phyloP scores from a whole-genome alignment of 2,113 vertebrate genomes.

The Bothrops jararaca region DNA sequence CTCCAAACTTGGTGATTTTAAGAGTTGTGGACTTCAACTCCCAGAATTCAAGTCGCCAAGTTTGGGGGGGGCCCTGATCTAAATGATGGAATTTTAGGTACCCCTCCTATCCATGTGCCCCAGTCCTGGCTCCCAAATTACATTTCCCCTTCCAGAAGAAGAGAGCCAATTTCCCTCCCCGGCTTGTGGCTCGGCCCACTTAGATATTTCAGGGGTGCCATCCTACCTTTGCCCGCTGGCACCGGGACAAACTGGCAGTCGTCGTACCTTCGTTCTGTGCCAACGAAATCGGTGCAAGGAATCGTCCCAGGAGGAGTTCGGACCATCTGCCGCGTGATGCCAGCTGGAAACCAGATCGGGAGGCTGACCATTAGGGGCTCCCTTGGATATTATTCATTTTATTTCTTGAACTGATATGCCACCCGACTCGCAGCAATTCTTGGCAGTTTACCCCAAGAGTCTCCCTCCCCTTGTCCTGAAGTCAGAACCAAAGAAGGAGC shows the following conservation, averaged over 20 bases:
- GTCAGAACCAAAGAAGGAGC: too few species aligned
- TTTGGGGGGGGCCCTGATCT: not conserved
- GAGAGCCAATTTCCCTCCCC: not conserved
- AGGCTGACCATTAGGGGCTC: not conserved
- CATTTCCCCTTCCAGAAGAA: not conserved
- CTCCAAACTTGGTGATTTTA: not conserved
- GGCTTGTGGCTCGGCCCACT: not conserved
- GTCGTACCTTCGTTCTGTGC: constrained; percentile 73
- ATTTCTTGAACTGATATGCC: not conserved
- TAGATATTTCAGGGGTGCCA: not conserved
- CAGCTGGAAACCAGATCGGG: constrained; percentile 64
- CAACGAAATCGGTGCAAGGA: constrained; percentile 76
- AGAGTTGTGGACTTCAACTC: not conserved
- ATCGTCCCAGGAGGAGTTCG: constrained; percentile 71
- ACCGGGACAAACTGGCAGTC: constrained; percentile 74
- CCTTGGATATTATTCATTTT: not conserved
- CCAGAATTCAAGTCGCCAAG: not conserved
- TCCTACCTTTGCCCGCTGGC: constrained; percentile 84
- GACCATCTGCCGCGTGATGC: constrained; percentile 84
- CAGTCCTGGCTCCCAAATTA: not conserved
- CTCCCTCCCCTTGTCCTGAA: too few species aligned
- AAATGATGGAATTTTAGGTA: not conserved
- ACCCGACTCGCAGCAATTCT: not conserved
- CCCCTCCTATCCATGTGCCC: not conserved
- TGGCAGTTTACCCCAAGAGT: not conserved